Percentiles rank a stretch among this genome's conserved stretches.
Evolutionary conservation across 1,140 invertebrate genomes (phyloP).

Genomic region (Calosoma granatense): DNA sequence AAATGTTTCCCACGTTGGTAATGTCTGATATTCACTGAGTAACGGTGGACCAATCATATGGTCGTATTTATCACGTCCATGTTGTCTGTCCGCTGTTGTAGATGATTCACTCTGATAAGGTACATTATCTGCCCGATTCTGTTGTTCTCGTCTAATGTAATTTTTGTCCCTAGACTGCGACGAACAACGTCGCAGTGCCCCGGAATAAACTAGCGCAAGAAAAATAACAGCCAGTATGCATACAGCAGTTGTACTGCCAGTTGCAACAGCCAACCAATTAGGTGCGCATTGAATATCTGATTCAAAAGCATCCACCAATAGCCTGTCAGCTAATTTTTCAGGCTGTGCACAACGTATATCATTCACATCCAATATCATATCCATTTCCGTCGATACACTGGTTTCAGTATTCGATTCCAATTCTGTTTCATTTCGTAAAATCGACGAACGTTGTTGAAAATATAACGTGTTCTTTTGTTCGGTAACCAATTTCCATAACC

Average conservation of each 20-base stretch:
- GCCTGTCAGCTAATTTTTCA: slow-evolving; percentile 36
- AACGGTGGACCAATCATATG: slow-evolving; percentile 45
- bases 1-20: slow-evolving; percentile 46
- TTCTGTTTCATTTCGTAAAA: slow-evolving; percentile 31
- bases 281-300: slow-evolving; percentile 48
- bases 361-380: slow-evolving; percentile 32
- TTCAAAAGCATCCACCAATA: slow-evolving; percentile 43
- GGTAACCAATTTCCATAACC: slow-evolving; percentile 68
- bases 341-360: slow-evolving; percentile 45
- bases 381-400: slow-evolving; percentile 16
- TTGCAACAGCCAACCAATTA: slow-evolving; percentile 45
- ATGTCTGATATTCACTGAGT: slow-evolving; percentile 44
- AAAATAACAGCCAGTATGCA: slow-evolving; percentile 41
- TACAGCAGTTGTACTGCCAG: slow-evolving; percentile 43
- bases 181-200: slow-evolving; percentile 38
- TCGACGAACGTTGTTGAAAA: slow-evolving; percentile 22
- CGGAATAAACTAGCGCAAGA: slow-evolving; percentile 43
- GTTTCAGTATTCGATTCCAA: slow-evolving; percentile 33
- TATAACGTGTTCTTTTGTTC: slow-evolving; percentile 35
- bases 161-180: slow-evolving; percentile 37
- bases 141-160: slow-evolving; percentile 40
- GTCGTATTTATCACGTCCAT: slow-evolving; percentile 36
- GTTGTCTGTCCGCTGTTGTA: slow-evolving; percentile 36
- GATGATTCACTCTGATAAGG: slow-evolving; percentile 36
- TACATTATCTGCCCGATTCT: slow-evolving; percentile 38